These are phyloP conservation scores for Spea multiplicata DNA, from an alignment of 2,113 vertebrate species.

Conservation along the genomic window DNA sequence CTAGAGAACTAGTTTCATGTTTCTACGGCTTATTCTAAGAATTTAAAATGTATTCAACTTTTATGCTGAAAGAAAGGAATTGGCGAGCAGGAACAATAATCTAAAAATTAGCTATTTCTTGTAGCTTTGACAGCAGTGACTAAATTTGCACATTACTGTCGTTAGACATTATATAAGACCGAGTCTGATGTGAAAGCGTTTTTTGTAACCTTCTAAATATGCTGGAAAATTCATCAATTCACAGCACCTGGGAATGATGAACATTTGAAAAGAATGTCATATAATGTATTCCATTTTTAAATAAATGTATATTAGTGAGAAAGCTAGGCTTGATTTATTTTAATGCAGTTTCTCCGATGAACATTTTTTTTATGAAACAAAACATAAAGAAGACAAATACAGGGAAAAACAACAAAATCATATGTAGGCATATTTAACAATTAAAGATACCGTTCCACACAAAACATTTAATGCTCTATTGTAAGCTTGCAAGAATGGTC, in stretches of 20 bases:
- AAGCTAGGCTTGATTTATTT: slow-evolving; percentile 59
- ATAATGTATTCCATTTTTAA: slow-evolving; percentile 24
- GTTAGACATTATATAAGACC: slow-evolving; percentile 57
- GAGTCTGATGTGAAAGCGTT: slow-evolving; percentile 42
- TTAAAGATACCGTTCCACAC: too few species aligned
- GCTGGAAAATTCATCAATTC: slow-evolving; percentile 53
- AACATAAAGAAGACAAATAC: slow-evolving; percentile 64
- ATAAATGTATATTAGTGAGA: slow-evolving; percentile 50
- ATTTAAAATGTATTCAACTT: neutral
- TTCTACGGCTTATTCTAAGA: neutral
- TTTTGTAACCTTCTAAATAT: slow-evolving; percentile 57
- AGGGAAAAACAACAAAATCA: slow-evolving; percentile 55
- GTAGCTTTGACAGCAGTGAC: neutral
- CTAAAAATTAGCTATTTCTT: neutral
- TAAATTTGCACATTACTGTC: slow-evolving; percentile 37
- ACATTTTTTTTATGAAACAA: slow-evolving; percentile 55
- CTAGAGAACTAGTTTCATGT: neutral
- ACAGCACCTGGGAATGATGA: slow-evolving; percentile 12
- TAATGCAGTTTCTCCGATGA: slow-evolving; percentile 63
- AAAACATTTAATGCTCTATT: too few species aligned
- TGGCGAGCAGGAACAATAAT: neutral
- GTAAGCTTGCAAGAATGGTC: too few species aligned
- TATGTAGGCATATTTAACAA: too few species aligned
- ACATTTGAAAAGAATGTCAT: slow-evolving; percentile 9
- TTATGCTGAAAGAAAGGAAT: neutral